Conservation (phyloP, 2,797 vertebrate genomes). For the Aeoliscus strigatus region DNA sequence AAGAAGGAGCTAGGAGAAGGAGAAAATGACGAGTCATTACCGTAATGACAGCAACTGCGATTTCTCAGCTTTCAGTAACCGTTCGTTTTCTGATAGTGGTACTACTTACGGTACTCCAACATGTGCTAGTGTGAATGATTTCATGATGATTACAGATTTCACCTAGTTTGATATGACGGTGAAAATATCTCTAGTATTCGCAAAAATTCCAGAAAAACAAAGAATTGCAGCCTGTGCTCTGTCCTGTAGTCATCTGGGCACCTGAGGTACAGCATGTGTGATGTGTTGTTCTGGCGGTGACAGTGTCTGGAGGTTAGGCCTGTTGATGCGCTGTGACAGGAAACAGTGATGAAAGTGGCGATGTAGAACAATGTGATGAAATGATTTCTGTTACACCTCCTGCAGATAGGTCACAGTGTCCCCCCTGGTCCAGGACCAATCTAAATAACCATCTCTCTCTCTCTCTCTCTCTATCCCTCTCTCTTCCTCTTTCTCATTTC, state of each 20-base stretch:
- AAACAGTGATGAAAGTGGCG: conserved; percentile 58
- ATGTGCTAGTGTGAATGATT: no score
- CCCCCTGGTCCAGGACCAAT: conserved; percentile 52
- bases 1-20: no score
- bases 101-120: no score
- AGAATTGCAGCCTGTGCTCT: conserved; percentile 29
- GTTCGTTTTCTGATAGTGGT: no score
- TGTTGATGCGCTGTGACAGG: conserved; percentile 52
- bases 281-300: conserved; percentile 46
- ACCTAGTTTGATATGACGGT: conserved; percentile 10
- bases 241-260: conserved; percentile 45
- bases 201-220: conserved; percentile 10
- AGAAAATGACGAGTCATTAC: no score
- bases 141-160: conserved; percentile 1
- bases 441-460: conserved; percentile 53
- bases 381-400: conserved; percentile 64
- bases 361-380: conserved; percentile 67
- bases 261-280: conserved; percentile 26
- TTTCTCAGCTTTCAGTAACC: no score
- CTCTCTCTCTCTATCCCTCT: conserved; percentile 23
- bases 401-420: conserved; percentile 60
- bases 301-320: conserved; percentile 47
- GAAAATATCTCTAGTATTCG: conserved; percentile 8
- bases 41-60: no score
- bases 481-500: conserved; percentile 11